Conservation (phyloP, 2,797 vertebrate species). For the Bufotes viridis region DNA sequence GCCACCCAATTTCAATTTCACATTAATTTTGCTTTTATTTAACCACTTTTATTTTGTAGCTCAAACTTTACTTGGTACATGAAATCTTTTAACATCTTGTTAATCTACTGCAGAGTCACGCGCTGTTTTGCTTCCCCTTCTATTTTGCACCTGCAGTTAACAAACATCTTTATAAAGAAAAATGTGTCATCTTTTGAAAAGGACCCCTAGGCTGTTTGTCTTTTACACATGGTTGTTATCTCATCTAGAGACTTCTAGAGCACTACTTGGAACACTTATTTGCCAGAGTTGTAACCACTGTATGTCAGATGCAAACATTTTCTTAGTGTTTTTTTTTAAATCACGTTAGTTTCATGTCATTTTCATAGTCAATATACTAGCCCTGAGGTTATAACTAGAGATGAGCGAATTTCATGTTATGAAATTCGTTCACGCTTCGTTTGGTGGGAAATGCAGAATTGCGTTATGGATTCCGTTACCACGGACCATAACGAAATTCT, state of each 20-base stretch:
- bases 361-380: background rate
- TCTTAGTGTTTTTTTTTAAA: background rate
- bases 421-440: too few species aligned
- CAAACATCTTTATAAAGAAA: constrained; percentile 43
- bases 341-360: background rate
- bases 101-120: background rate
- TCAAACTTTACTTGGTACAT: background rate
- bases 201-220: constrained; percentile 27
- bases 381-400: too few species aligned
- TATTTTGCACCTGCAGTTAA: constrained; percentile 33
- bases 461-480: too few species aligned
- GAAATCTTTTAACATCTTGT: background rate
- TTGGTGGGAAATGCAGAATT: too few species aligned
- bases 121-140: background rate
- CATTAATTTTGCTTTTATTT: background rate
- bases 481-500: too few species aligned
- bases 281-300: background rate
- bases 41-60: background rate
- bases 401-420: too few species aligned
- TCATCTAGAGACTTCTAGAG: constrained; percentile 17
- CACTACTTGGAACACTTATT: background rate
- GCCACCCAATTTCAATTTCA: background rate
- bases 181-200: constrained; percentile 39
- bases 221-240: constrained; percentile 31
- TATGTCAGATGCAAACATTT: background rate